Base-by-base conservation (phyloP, 2,888 invertebrate genomes). In the Aporophyla nigra region DNA sequence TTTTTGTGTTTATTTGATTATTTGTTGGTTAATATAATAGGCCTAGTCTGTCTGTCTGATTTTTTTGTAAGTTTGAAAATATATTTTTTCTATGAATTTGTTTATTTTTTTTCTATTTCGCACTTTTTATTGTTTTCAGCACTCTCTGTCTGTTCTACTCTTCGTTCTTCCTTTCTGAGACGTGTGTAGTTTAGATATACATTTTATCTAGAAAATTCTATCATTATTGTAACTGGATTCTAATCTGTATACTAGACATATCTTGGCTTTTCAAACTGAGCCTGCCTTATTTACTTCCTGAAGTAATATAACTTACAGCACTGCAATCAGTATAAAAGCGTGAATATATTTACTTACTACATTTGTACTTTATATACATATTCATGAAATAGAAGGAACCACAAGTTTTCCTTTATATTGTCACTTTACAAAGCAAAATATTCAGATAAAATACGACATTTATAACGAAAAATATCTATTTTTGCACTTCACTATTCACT, bases 21-120 rank as follows among this genome's bases (percentile, higher is more conserved):
- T 71, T 83, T 77, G 56, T 80, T 80, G 81, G 82, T 87, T 82
- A 82, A 66, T 75, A 67, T 75, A 78, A 76, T 85, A 83, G 78
- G 73, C 76, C 89, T 90, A 90, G 90, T 90, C 90, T 88, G 67
- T 27, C 27, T 87, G 88, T 89, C 89, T 90, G 88, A 87, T 87
- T 83, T 85, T 87, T 82, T 80, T 81, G 66, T 86, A 88, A 83
- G 58, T 65, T 76, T 68, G 70, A 78, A 87, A 88, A 87, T 88
- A 87, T 88, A 87, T 88, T 82, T 88, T 87, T 86, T 89, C 84
- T 81, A 84, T 86, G 82, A 88, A 85, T 76, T 81, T 66, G 63
- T 74, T 84, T 77, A 19, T 73, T 74, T 85, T 85, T 72, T 54
- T 73, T 76, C n/a, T 77, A 14, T 75, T 68, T 78, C 40, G 75